Evolutionary conservation across 2,888 invertebrate genomes (phyloP).

Genomic region (Seira sanloemensis): DNA sequence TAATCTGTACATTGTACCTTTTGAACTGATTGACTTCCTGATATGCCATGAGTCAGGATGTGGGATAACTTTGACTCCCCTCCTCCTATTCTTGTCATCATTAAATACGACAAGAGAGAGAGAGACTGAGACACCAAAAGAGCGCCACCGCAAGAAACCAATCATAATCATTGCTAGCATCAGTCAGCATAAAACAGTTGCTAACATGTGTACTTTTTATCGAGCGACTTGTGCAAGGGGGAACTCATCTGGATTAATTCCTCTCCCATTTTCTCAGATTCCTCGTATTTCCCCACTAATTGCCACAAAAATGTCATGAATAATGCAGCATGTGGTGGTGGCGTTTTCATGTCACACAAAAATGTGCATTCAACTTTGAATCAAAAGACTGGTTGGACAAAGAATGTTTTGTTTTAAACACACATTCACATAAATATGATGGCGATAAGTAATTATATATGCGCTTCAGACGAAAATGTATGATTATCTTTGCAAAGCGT

Average conservation of each 20-base stretch:
- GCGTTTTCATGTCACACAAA: neutral
- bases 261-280: neutral
- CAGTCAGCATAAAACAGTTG: neutral
- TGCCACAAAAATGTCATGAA: too few relatives aligned
- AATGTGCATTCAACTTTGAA: neutral
- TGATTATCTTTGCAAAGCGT: neutral
- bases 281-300: neutral
- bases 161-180: neutral
- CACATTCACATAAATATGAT: neutral
- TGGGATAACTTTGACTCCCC: neutral
- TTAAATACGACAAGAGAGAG: too few relatives aligned
- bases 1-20: neutral
- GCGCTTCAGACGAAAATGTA: neutral
- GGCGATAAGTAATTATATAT: neutral
- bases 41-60: conserved; percentile 28
- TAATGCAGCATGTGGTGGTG: neutral
- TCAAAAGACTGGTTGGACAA: neutral
- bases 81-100: neutral
- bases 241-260: neutral
- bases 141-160: neutral
- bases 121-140: neutral
- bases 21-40: conserved; percentile 54
- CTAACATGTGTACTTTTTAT: neutral
- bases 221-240: neutral
- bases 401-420: neutral